phyloP scores from a whole-genome alignment of 2,797 vertebrate genomes.

The Poeciliopsis presidionis region DNA sequence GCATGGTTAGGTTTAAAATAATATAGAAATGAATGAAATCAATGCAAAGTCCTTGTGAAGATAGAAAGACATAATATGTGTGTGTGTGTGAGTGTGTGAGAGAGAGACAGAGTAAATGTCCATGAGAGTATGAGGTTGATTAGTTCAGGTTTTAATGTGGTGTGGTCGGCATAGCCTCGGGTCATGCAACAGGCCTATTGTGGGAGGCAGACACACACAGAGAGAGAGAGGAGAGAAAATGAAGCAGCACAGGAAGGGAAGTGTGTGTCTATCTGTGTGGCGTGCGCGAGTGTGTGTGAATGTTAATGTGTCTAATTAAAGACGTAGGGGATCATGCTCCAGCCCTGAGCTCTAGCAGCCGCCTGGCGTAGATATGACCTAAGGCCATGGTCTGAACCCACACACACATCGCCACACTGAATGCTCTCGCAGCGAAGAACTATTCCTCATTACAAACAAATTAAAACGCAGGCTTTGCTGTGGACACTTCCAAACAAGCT shows the following conservation, averaged over 20 bases:
- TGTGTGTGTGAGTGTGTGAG: constrained; percentile 40
- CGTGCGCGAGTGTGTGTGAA: constrained; percentile 38
- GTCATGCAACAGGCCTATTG: constrained; percentile 83
- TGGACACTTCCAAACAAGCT: constrained; percentile 25
- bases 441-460: constrained; percentile 27
- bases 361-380: constrained; percentile 77
- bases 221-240: constrained; percentile 33
- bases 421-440: constrained; percentile 11
- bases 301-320: constrained; percentile 88
- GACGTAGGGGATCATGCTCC: constrained; percentile 76
- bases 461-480: constrained; percentile 11
- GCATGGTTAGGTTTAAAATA: not conserved
- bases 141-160: constrained; percentile 85
- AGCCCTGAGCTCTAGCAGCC: constrained; percentile 76
- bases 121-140: constrained; percentile 81
- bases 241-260: constrained; percentile 47
- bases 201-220: constrained; percentile 58
- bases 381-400: constrained; percentile 73
- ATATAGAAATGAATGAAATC: not conserved
- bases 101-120: constrained; percentile 66
- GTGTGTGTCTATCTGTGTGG: constrained; percentile 29
- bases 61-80: not conserved
- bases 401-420: constrained; percentile 35
- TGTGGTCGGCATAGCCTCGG: constrained; percentile 83
- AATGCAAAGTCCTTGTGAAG: not conserved